Percentiles rank a stretch among this genome's conserved stretches.
phyloP scores from a whole-genome alignment of 2,797 vertebrate genomes.

The Melanotaenia nigrans region DNA sequence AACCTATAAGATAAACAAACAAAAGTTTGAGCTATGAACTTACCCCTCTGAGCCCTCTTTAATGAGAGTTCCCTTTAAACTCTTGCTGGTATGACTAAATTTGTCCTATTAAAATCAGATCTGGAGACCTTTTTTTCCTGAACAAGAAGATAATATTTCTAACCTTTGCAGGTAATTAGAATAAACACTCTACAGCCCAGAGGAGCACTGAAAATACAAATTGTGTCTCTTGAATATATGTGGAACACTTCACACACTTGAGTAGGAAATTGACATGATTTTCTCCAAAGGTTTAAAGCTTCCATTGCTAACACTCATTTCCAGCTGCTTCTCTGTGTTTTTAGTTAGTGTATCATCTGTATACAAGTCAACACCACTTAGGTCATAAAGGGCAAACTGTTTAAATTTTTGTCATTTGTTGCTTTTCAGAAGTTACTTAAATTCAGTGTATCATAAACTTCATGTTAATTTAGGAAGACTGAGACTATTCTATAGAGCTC shows the following conservation, averaged over 20 bases:
- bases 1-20: slow-evolving; percentile 3
- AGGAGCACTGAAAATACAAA: slow-evolving; percentile 51
- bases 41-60: background rate
- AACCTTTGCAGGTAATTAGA: slow-evolving; percentile 65
- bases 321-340: slow-evolving; percentile 38
- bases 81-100: slow-evolving; percentile 20
- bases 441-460: background rate
- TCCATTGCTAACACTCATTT: slow-evolving; percentile 28
- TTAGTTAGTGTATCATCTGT: slow-evolving; percentile 51
- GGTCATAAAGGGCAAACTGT: slow-evolving; percentile 23
- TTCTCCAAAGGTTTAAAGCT: slow-evolving; percentile 15
- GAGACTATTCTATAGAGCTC: too few relatives aligned
- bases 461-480: background rate
- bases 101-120: slow-evolving; percentile 44
- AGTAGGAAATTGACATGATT: slow-evolving; percentile 37
- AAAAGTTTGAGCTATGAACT: slow-evolving; percentile 1
- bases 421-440: background rate
- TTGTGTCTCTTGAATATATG: slow-evolving; percentile 53
- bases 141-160: slow-evolving; percentile 47
- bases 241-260: slow-evolving; percentile 17
- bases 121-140: slow-evolving; percentile 45
- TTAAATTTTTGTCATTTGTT: background rate
- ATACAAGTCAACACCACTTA: slow-evolving; percentile 44
- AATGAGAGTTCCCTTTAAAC: slow-evolving; percentile 47
- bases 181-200: slow-evolving; percentile 58